A percentile compares a stretch with the other conserved stretches of the same genome.
phyloP scores from a whole-genome alignment of 2,888 invertebrate genomes.

The Pyrocoelia pectoralis region DNA sequence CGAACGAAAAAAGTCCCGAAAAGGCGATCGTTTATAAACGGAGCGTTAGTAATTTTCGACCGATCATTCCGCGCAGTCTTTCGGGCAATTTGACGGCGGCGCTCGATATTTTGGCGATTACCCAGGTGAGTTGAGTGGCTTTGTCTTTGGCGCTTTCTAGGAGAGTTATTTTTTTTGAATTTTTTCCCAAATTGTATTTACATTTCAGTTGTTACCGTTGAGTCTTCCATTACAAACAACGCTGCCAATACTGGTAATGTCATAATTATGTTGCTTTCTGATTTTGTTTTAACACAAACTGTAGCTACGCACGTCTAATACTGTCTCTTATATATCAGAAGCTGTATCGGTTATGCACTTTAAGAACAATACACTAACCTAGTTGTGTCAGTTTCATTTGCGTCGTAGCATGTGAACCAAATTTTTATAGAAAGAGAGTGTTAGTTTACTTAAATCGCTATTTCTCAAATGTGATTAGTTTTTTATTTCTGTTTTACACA shows the following conservation, averaged over 20 bases:
- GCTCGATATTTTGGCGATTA: slow-evolving; percentile 57
- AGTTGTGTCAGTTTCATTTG: not conserved
- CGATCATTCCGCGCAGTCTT: slow-evolving; percentile 91
- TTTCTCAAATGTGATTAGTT: too few relatives aligned
- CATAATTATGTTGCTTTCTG: slow-evolving; percentile 21
- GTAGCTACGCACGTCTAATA: slow-evolving; percentile 15
- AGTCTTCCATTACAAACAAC: slow-evolving; percentile 31
- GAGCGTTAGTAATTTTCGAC: slow-evolving; percentile 78
- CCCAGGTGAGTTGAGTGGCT: slow-evolving; percentile 41
- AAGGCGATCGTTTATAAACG: slow-evolving; percentile 61
- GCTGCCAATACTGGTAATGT: slow-evolving; percentile 33
- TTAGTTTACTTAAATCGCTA: too few relatives aligned
- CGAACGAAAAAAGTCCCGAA: slow-evolving; percentile 60
- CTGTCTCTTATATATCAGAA: not conserved
- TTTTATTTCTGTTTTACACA: too few relatives aligned
- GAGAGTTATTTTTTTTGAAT: not conserved
- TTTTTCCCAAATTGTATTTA: slow-evolving; percentile 22
- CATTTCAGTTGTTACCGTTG: slow-evolving; percentile 33
- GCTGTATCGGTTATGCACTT: slow-evolving; percentile 11
- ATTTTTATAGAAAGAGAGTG: too few relatives aligned
- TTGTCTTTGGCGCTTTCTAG: too few relatives aligned
- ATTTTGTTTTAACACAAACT: slow-evolving; percentile 15
- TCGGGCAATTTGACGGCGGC: slow-evolving; percentile 83
- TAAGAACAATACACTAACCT: not conserved
- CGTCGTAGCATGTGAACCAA: not conserved